A percentile compares a stretch with the other conserved stretches of the same genome.
Evolutionary conservation across 2,113 vertebrate genomes (phyloP).

Genomic region (Nibea coibor): DNA sequence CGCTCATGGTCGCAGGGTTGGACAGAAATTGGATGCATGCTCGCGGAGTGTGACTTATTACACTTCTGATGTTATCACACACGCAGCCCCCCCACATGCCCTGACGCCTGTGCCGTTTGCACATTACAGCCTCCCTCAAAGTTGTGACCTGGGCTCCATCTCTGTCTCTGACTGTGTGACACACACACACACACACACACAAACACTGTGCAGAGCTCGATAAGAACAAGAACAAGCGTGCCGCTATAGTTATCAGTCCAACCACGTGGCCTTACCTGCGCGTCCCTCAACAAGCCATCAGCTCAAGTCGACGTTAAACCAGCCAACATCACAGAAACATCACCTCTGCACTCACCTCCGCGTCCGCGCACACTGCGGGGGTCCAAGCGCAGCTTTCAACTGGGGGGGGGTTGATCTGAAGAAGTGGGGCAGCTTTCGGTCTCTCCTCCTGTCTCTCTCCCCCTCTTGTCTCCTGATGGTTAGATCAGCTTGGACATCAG

Average conservation of each 20-base stretch:
- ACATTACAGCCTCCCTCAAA: conserved; percentile 20
- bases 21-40: conserved; percentile 4
- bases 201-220: not conserved
- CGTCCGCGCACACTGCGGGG: conserved; percentile 11
- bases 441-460: not conserved
- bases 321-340: conserved; percentile 8
- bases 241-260: not conserved
- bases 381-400: not conserved
- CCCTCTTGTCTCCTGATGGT: not conserved
- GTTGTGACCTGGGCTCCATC: conserved; percentile 31
- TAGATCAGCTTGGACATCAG: conserved; percentile 10
- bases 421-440: not conserved
- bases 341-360: conserved; percentile 65
- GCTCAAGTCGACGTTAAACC: conserved; percentile 14
- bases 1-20: not conserved
- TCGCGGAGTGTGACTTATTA: conserved; percentile 35
- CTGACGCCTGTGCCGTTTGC: not conserved
- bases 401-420: not conserved
- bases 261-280: conserved; percentile 65
- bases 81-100: conserved; percentile 11
- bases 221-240: not conserved
- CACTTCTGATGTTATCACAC: conserved; percentile 43
- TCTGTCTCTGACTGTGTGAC: too few species aligned
- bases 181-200: not conserved
- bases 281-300: conserved; percentile 19